Evolutionary conservation across 1,140 invertebrate genomes (phyloP).

Genomic region (Nasonia giraulti): DNA sequence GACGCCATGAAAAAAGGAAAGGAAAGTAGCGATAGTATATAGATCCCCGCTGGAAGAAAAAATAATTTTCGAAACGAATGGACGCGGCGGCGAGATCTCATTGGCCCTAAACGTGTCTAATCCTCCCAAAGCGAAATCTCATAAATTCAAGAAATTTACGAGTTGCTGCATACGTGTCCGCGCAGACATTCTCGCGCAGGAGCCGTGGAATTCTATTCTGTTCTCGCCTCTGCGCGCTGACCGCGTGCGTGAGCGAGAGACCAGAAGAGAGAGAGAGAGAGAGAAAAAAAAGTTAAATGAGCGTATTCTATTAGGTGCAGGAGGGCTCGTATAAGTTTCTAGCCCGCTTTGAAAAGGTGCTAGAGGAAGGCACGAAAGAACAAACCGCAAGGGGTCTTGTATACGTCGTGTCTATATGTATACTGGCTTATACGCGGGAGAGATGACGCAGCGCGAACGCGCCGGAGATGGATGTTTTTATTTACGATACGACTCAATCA

Average conservation of each 20-base stretch:
- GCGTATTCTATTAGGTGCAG: slow-evolving; percentile 72
- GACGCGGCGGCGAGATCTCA: slow-evolving; percentile 36
- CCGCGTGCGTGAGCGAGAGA: not conserved
- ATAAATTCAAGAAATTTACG: slow-evolving; percentile 67
- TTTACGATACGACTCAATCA: slow-evolving; percentile 27
- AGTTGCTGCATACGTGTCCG: slow-evolving; percentile 15
- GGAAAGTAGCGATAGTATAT: not conserved
- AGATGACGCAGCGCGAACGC: not conserved
- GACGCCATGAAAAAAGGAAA: not conserved
- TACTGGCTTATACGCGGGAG: not conserved
- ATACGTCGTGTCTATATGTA: not conserved
- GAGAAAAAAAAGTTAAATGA: slow-evolving; percentile 71
- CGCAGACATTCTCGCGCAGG: not conserved
- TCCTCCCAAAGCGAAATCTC: slow-evolving; percentile 56
- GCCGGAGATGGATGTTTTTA: slow-evolving; percentile 19
- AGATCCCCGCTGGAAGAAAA: not conserved
- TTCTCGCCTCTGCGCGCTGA: slow-evolving; percentile 10
- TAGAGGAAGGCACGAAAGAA: not conserved
- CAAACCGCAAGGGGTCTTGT: not conserved
- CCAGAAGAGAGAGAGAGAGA: slow-evolving; percentile 43
- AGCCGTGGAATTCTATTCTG: slow-evolving; percentile 32
- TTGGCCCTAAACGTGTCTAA: slow-evolving; percentile 54
- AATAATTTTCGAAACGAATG: slow-evolving; percentile 39
- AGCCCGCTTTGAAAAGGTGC: slow-evolving; percentile 5
- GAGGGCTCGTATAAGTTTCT: slow-evolving; percentile 29